These are phyloP conservation scores for Tridacna gigas DNA, from an alignment of 2,888 invertebrate genomes.

Conservation along the genomic window DNA sequence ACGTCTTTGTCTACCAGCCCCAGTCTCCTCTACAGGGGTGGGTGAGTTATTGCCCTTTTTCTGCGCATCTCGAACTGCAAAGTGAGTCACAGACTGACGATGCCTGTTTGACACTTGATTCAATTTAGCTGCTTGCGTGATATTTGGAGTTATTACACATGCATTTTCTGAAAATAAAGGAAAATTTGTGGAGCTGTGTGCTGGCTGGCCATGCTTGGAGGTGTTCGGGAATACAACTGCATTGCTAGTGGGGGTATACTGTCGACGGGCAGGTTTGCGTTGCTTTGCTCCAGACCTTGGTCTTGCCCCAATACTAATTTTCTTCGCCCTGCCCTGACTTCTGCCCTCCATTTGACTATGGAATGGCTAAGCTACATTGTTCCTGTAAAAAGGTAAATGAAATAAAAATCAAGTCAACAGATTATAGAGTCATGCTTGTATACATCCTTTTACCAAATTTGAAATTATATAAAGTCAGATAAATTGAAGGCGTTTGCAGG, in stretches of 20 bases:
- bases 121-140: constrained; percentile 41
- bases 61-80: not conserved
- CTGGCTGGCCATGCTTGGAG: constrained; percentile 31
- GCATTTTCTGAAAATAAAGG: constrained; percentile 69
- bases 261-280: constrained; percentile 36
- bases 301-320: constrained; percentile 26
- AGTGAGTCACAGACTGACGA: constrained; percentile 30
- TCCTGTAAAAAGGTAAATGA: not conserved
- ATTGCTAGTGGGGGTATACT: constrained; percentile 55
- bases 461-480: too few relatives aligned
- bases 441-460: too few relatives aligned
- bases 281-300: constrained; percentile 47
- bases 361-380: not conserved
- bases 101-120: constrained; percentile 33
- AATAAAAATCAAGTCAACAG: not conserved
- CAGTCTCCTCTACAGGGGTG: constrained; percentile 36
- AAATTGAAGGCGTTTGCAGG: too few relatives aligned
- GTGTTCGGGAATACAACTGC: constrained; percentile 38
- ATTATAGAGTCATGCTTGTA: too few relatives aligned
- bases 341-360: constrained; percentile 23
- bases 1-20: not conserved
- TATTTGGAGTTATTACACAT: constrained; percentile 6
- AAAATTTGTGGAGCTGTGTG: constrained; percentile 64
- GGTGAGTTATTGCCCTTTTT: constrained; percentile 24
- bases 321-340: not conserved